Base-by-base conservation (phyloP, 2,888 invertebrate species). In the Lithosia quadra region DNA sequence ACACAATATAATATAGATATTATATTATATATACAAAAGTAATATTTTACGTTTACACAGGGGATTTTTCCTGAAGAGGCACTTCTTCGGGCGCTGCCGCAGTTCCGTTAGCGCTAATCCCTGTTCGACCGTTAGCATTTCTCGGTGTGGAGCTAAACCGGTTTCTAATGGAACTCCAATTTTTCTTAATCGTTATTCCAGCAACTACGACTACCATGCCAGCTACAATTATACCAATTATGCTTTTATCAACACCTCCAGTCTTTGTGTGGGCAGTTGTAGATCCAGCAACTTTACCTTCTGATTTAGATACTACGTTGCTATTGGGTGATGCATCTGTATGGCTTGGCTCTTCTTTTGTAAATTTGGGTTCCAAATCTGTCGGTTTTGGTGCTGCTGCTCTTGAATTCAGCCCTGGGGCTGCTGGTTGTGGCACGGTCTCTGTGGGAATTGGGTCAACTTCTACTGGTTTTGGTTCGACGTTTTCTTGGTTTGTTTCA, bases 181-280 rank as follows among this genome's bases (percentile, higher is more conserved):
- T 96, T 87, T 95, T 96, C 83, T 95, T 96, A 13, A 95, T 90
- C 18, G 94, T 92, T 65, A 96, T 95, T 21, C 94, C 95, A 18
- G 95, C 95, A 2, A 95, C 91, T 2, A 96, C 92, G 8, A 95
- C 86, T 5, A 95, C 89, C 88, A 95, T 93, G 3, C 95, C 95
- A 8, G 94, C 95, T 22, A 95, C 93, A 39, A 96, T 91, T 28
- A 96, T 88, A 53, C 94, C 94, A 63, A 96, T 92, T 5, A 95
- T 84, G 84, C 95, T 92, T 91, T 95, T 95, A 85, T 95, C 88
- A 76, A 96, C 94, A 82, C 95, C 93, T 84, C 95, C 90, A 65
- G 86, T 91, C 86, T 90, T 91, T 2, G 85, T 79, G 61, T 78
- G 86, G 11, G 82, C 74, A 56, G 91, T 92, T 63, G 90, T 90